phyloP scores from a whole-genome alignment of 2,113 vertebrate genomes.

The Phylloscopus trochilus region DNA sequence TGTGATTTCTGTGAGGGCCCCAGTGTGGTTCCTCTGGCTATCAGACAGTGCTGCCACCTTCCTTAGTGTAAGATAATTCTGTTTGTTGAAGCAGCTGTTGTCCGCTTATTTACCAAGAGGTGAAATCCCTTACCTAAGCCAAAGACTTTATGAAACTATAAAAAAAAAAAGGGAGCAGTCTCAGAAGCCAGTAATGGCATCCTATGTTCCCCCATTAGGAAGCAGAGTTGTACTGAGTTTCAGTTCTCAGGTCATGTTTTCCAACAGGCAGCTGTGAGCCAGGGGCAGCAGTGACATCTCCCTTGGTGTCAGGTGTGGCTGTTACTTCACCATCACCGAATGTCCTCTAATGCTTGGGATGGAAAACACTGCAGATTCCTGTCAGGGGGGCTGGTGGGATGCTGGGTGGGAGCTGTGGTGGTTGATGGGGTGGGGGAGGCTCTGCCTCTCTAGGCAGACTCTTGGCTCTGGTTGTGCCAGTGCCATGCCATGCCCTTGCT shows the following conservation, averaged over 20 bases:
- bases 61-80: neutral
- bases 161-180: neutral
- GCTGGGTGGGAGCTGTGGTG: neutral
- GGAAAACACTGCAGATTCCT: neutral
- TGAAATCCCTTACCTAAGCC: neutral
- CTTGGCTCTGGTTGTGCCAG: neutral
- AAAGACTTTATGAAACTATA: neutral
- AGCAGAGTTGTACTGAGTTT: neutral
- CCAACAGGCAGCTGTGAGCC: neutral
- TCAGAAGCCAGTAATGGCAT: neutral
- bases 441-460: rapidly evolving
- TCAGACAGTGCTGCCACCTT: neutral
- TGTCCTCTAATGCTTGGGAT: neutral
- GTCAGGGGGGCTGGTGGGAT: neutral
- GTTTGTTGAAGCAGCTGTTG: neutral
- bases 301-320: neutral
- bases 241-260: neutral
- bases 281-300: neutral
- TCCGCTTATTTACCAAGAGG: neutral
- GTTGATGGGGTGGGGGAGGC: neutral
- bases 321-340: neutral
- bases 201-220: neutral
- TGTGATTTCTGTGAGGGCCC: neutral
- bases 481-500: rapidly evolving
- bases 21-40: neutral